Percentiles rank a stretch among this genome's conserved stretches.
Conservation (phyloP, 1,140 invertebrate genomes). For the Ceratosolen solmsi region DNA sequence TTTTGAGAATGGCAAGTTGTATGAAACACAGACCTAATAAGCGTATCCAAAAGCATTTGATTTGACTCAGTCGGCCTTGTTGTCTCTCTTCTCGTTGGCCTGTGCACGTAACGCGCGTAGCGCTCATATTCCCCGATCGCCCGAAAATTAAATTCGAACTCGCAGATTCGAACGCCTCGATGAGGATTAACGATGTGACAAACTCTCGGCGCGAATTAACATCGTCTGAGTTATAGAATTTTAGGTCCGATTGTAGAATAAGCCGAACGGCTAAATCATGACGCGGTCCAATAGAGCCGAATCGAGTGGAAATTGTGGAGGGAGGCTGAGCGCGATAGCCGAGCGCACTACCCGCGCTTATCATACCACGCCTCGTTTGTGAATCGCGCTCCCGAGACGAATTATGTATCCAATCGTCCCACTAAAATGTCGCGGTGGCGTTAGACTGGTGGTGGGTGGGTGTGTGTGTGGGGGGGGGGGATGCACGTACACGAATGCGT, state of each 20-base stretch:
- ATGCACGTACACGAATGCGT: background rate
- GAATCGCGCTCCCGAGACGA: slow-evolving; percentile 11
- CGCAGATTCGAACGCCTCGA: background rate
- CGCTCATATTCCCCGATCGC: background rate
- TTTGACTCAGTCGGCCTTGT: background rate
- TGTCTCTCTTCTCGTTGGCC: background rate
- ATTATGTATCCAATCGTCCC: slow-evolving; percentile 34
- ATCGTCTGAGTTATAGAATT: background rate
- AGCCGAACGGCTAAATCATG: background rate
- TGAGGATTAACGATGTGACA: slow-evolving; percentile 1
- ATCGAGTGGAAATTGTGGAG: slow-evolving; percentile 46
- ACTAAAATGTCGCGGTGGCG: background rate
- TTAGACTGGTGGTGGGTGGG: background rate
- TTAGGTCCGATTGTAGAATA: background rate
- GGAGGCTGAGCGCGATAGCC: too few relatives aligned
- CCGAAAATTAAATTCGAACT: background rate
- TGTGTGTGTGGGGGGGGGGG: background rate
- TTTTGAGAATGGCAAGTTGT: background rate
- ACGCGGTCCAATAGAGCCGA: slow-evolving; percentile 36
- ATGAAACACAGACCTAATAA: background rate
- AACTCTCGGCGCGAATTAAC: slow-evolving; percentile 5
- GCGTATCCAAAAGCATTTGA: background rate
- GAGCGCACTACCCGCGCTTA: slow-evolving; percentile 5
- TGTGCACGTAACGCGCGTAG: background rate
- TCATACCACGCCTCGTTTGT: slow-evolving; percentile 10